Evolutionary conservation across 2,113 vertebrate species (phyloP), one percentile per base, ranked within the genome.

Genomic region (Chionodraco myersi): DNA sequence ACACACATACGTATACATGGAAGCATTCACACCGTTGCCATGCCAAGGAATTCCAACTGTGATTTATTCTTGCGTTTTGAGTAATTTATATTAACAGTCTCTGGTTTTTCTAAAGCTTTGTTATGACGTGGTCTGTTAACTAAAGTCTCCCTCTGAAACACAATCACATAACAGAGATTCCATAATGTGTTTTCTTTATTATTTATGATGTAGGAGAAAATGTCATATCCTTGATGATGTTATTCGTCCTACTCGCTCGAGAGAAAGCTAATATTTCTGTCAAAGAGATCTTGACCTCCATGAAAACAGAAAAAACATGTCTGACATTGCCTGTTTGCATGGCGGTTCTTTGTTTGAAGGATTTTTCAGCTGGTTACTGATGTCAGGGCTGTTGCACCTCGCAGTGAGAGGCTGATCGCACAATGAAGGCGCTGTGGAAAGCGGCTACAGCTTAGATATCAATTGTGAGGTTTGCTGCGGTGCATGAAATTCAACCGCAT

Each of bases 391-490:
- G 71, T 67, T 62, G 80, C 76, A 77, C 62, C 76, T 87, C 56
- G 15, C 82, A 59, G 76, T 23, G 15, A 85, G 66, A 74, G 76
- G 26, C 79, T 71, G 80, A 83, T 86, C 72, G 47, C 75, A 57
- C 70, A 82, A 85, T 86, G 71, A 87, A 85, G 72, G 69, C 64
- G 41, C 56, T 4, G 77, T 75, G 69, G 62, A 75, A 61, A 66
- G 67, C 69, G 15, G 23, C 18, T 64, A 56, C 58, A 66, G 79
- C 72, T 48, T 45, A 53, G 73, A 81, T 75, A 66, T 69, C 49
- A 82, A 87, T 90, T 63, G 51, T 62, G 45, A 57, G 68, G 18
- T 82, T 85, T 88, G 77, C 72, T 86, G 79, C 58, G 64, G 71
- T 45, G 78, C 68, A 23, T 48, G 75, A 45, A 74, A 82, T 76